These are phyloP conservation scores for Nowickia ferox DNA, from an alignment of 2,888 invertebrate genomes.

Conservation along the genomic window DNA sequence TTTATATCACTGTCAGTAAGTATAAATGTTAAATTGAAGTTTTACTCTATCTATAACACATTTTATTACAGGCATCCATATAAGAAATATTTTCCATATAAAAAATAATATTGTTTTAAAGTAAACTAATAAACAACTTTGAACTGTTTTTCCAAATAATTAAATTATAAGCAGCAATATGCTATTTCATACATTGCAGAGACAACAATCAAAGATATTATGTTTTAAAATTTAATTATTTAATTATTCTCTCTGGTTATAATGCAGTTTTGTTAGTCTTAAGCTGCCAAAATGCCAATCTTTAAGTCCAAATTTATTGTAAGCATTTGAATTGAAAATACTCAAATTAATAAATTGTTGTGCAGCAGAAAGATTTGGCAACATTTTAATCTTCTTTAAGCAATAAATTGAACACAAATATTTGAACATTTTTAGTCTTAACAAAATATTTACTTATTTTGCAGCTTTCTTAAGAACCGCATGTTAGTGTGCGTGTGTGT, in stretches of 20 bases:
- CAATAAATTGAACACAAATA: constrained; percentile 45
- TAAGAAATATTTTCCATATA: neutral
- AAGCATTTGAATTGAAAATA: constrained; percentile 30
- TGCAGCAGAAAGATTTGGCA: neutral
- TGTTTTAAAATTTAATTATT: constrained; percentile 24
- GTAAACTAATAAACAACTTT: neutral
- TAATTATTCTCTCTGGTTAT: neutral
- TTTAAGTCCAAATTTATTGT: constrained; percentile 17
- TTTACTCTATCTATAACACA: neutral
- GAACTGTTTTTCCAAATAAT: neutral
- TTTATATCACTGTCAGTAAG: neutral
- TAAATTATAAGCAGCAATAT: constrained; percentile 28
- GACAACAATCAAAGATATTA: constrained; percentile 19
- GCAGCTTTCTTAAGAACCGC: constrained; percentile 42
- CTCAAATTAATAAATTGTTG: constrained; percentile 28
- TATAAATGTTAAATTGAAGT: too few relatives aligned
- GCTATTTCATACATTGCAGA: neutral
- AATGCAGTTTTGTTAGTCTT: constrained; percentile 20
- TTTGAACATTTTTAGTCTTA: constrained; percentile 55
- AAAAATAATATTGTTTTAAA: neutral
- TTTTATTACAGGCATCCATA: neutral
- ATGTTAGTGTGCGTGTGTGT: constrained; percentile 23
- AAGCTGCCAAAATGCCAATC: constrained; percentile 43
- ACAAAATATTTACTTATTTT: constrained; percentile 57
- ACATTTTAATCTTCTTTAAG: neutral